Conservation (phyloP, 2,797 vertebrate species). For the Smutsia temminckii region DNA sequence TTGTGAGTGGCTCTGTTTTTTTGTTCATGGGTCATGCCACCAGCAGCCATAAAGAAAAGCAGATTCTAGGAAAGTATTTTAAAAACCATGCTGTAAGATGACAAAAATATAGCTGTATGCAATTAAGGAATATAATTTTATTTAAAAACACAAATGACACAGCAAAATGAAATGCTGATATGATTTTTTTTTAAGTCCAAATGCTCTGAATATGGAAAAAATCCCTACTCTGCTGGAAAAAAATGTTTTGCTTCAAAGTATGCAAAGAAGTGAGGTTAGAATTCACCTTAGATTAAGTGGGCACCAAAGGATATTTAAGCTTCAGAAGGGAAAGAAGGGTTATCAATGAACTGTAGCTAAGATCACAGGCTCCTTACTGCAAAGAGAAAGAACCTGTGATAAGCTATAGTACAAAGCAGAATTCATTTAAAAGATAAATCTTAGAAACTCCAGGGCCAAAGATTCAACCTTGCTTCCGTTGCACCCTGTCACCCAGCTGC, state of each 20-base stretch:
- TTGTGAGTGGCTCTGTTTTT: neutral
- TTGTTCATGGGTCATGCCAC: neutral
- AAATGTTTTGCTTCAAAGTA: neutral
- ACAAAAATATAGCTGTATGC: neutral
- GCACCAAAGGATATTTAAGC: slow-evolving; percentile 19
- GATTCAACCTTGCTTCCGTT: neutral
- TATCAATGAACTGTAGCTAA: slow-evolving; percentile 34
- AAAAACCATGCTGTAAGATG: neutral
- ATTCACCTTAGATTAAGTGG: slow-evolving; percentile 37
- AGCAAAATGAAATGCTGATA: neutral
- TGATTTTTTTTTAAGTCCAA: neutral
- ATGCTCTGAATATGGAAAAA: neutral
- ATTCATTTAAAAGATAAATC: slow-evolving; percentile 55
- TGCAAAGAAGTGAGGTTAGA: slow-evolving; percentile 10
- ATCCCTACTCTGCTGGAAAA: neutral
- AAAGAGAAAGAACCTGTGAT: slow-evolving; percentile 30
- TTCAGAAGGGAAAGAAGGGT: neutral
- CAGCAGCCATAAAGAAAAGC: neutral
- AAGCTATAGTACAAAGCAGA: neutral
- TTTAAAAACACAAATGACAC: neutral
- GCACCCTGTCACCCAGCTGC: neutral
- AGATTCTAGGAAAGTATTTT: neutral
- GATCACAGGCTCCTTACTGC: slow-evolving; percentile 22
- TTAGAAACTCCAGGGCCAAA: neutral
- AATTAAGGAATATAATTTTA: neutral